Base-by-base conservation (phyloP, 2,888 invertebrate genomes). In the Caenorhabditis sulstoni region DNA sequence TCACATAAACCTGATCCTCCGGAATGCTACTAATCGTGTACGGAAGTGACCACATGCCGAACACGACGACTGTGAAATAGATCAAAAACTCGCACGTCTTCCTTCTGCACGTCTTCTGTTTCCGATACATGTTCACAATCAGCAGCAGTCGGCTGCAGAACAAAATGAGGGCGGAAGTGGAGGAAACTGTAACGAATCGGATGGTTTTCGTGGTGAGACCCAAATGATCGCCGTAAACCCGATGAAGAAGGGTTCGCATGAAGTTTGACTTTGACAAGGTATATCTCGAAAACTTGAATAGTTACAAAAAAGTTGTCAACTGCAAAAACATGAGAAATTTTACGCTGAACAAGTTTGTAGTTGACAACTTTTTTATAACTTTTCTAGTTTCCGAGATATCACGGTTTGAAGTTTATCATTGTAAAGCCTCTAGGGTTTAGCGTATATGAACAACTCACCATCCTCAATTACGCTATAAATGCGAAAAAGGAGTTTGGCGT, bases 131-230 rank as follows among this genome's bases (percentile, higher is more conserved):
- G 20, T 73, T 64, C 18, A 58, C 49, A n/a, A 73, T 73, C 9
- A 73, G 53, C 12, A 73, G 29, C n/a, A 73, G 44, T n/a, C 71
- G 71, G 23, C 50, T 64, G 22, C 49, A 64, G 37, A 64, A 73
- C 0, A 73, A 41, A 12, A 64, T 39, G 1, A 73, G 44, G 14
- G 50, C 55, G 1, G 71, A 73, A 9, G 57, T 50, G 20, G 58
- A 37, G 35, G 71, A 64, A 1, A 57, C 71, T 71, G 71, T 3
- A 62, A 62, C n/a, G n/a, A n/a, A n/a, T n/a, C n/a, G n/a, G n/a
- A n/a, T n/a, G n/a, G n/a, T n/a, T n/a, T n/a, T n/a, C n/a, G n/a
- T n/a, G n/a, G n/a, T n/a, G n/a, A n/a, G n/a, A n/a, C n/a, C n/a
- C n/a, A n/a, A n/a, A n/a, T n/a, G n/a, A n/a, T n/a, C n/a, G n/a